A percentile compares a stretch with the other conserved stretches of the same genome.
Conservation (phyloP, 2,888 invertebrate species). For the Stenchaetothrips biformis region DNA sequence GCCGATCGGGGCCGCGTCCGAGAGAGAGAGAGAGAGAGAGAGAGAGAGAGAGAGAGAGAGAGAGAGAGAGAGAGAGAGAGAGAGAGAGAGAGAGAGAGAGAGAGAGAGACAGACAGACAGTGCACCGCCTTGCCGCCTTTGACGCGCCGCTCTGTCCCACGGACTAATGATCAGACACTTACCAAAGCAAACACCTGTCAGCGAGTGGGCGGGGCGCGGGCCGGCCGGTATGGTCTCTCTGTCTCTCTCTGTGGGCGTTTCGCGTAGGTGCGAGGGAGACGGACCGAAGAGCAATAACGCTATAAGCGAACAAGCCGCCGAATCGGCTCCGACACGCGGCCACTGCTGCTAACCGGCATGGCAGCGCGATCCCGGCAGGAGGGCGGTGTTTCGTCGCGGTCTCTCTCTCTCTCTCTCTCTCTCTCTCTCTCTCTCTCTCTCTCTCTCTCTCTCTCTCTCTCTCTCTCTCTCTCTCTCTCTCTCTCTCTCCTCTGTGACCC, state of each 20-base stretch:
- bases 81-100: constrained; percentile 29
- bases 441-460: neutral
- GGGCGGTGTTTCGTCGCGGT: neutral
- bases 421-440: neutral
- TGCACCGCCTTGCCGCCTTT: too few relatives aligned
- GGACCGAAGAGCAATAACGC: neutral
- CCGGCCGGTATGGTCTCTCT: too few relatives aligned
- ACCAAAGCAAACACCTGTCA: too few relatives aligned
- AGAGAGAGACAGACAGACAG: neutral
- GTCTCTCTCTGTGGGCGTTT: too few relatives aligned
- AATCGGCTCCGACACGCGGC: neutral
- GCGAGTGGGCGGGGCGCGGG: too few relatives aligned
- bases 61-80: constrained; percentile 27
- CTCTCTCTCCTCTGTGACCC: neutral
- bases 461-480: neutral
- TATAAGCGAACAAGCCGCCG: neutral
- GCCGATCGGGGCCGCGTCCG: too few relatives aligned
- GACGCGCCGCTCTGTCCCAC: too few relatives aligned
- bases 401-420: neutral
- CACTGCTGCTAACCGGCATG: neutral
- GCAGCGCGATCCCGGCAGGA: neutral
- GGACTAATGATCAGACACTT: too few relatives aligned
- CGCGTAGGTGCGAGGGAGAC: too few relatives aligned
- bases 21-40: constrained; percentile 26
- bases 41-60: constrained; percentile 28